Conservation (phyloP, 2,113 vertebrate genomes). For the Dipodomys stephensi region DNA sequence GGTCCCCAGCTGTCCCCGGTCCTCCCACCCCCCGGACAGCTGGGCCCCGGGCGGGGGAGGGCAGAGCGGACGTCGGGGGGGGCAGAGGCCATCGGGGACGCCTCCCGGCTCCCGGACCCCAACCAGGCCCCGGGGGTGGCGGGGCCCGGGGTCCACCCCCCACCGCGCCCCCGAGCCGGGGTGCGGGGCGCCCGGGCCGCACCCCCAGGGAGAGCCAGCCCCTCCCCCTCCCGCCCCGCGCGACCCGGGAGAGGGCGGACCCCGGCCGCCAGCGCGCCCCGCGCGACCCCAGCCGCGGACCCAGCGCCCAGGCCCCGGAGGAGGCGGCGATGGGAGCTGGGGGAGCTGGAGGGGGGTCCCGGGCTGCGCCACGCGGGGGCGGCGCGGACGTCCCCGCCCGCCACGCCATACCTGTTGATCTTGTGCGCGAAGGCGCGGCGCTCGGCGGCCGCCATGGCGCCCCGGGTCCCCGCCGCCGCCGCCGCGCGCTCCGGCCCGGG, state of each 20-base stretch:
- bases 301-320: too few relatives aligned
- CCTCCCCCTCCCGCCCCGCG: slow-evolving; percentile 59
- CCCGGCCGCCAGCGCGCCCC: too few relatives aligned
- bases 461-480: neutral
- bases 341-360: neutral
- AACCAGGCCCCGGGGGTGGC: neutral
- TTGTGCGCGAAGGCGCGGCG: slow-evolving; percentile 94
- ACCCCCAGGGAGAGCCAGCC: slow-evolving; percentile 62
- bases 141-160: neutral
- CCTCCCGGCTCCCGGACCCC: neutral
- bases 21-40: slow-evolving; percentile 49
- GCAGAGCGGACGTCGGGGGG: neutral
- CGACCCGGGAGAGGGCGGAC: too few relatives aligned
- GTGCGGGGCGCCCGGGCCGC: neutral
- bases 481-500: neutral
- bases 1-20: slow-evolving; percentile 69
- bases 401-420: slow-evolving; percentile 91
- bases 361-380: slow-evolving; percentile 22
- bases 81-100: neutral
- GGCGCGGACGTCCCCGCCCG: neutral
- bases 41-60: neutral
- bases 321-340: neutral
- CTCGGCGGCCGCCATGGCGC: slow-evolving; percentile 87
- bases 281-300: neutral
- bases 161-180: too few relatives aligned